Evolutionary conservation across 2,113 vertebrate species (phyloP), one percentile per base, ranked within the genome.

Genomic region (Amphiprion percula): DNA sequence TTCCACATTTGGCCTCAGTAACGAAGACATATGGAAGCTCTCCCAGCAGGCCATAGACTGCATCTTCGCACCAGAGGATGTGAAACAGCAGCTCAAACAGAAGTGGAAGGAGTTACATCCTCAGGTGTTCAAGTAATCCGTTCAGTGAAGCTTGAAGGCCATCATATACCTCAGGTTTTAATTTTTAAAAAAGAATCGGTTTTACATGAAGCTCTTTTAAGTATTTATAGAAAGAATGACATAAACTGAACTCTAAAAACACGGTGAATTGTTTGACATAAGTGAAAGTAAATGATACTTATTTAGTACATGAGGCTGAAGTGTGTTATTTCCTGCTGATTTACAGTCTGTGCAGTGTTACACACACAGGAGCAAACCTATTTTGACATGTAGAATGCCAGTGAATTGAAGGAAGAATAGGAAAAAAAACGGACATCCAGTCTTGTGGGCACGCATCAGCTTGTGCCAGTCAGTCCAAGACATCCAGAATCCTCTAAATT

Each of bases 1-100:
- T 8, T 92, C 96, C 54, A 97, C 96, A 0, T 99, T 99, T 79
- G 88, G 94, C 30, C 94, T 99, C 72, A 95, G 87, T 54, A 93
- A 37, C 4, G 90, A 96, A 17, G 95, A 95, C 28, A 46, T 98
- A 62, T 99, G 98, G 98, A 91, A 91, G 24, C 95, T 99, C 23
- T 99, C 97, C 61, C 95, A 95, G 58, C 87, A 95, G 66, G 96
- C 97, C 65, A 97, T 99, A 73, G 87, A 95, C 84, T 96, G 94
- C 16, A 95, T 95, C 87, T 99, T 99, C 58, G 96, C 96, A 66
- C 92, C 96, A 44, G 89, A 93, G 21, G 46, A 60, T 3, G 88
- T 96, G n/a, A 99, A 95, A 89, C 87, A 94, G 70, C 92, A 92
- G 83, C 95, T 99, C 19, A 95, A 83, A 83, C 93, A 95, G 54